Conservation (phyloP, 1,140 invertebrate genomes). For the Leptinotarsa defecta region DNA sequence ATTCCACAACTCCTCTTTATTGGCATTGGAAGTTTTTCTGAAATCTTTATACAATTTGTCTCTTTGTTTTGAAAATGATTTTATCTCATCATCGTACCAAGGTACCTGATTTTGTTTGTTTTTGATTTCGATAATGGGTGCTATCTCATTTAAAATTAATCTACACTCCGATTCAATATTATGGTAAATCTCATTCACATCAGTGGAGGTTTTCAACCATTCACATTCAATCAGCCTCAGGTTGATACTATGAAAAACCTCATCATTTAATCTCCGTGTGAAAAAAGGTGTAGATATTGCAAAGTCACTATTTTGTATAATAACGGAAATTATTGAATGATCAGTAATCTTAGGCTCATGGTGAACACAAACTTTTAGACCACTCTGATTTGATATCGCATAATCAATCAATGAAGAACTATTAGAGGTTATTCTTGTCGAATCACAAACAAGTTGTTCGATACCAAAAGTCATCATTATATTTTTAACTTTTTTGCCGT, state of each 20-base stretch:
- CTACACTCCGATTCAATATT: conserved; percentile 8
- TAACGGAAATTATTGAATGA: conserved; percentile 10
- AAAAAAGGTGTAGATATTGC: neutral
- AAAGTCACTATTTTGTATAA: neutral
- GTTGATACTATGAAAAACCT: neutral
- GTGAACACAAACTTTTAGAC: neutral
- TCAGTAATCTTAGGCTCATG: conserved; percentile 12
- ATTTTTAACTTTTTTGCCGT: neutral
- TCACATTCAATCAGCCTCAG: neutral
- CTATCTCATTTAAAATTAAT: conserved; percentile 1
- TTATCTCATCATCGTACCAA: conserved; percentile 9
- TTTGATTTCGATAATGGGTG: neutral
- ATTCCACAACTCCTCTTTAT: conserved; percentile 8
- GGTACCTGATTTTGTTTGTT: conserved; percentile 5
- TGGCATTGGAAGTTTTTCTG: neutral
- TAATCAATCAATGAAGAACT: conserved; percentile 14
- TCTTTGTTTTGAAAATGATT: neutral
- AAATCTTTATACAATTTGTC: conserved; percentile 11
- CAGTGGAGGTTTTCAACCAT: conserved; percentile 1
- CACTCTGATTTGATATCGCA: conserved; percentile 1
- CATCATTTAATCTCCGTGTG: conserved; percentile 7
- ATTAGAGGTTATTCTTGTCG: conserved; percentile 8
- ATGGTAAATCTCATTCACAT: conserved; percentile 1
- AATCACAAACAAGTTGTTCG: neutral
- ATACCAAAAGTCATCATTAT: conserved; percentile 1